Conservation (phyloP, 2,888 invertebrate species). For the Metopia argyrocephala region DNA sequence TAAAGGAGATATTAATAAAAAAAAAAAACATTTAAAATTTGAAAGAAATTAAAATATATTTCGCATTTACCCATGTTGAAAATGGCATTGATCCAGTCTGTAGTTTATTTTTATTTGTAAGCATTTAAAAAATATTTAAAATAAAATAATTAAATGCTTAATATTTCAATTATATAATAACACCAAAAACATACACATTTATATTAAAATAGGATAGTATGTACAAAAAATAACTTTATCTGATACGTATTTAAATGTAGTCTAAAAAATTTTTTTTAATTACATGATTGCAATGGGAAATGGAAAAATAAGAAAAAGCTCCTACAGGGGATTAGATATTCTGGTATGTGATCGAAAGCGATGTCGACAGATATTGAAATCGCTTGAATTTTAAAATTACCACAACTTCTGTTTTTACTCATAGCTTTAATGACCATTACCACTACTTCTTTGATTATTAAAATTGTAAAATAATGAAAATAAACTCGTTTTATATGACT, state of each 20-base stretch:
- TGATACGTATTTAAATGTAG: too few relatives aligned
- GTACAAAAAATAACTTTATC: too few relatives aligned
- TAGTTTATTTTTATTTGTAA: slow-evolving; percentile 55
- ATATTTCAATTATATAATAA: slow-evolving; percentile 1
- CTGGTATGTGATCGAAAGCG: not conserved
- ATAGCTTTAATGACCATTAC: too few relatives aligned
- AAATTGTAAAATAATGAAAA: too few relatives aligned
- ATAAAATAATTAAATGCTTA: not conserved
- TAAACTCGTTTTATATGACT: too few relatives aligned
- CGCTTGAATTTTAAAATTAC: too few relatives aligned
- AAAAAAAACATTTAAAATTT: slow-evolving; percentile 34
- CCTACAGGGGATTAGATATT: not conserved
- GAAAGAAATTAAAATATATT: slow-evolving; percentile 17
- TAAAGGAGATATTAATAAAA: slow-evolving; percentile 23
- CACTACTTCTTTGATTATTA: too few relatives aligned
- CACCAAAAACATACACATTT: too few relatives aligned
- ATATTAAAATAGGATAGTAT: too few relatives aligned
- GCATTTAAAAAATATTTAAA: slow-evolving; percentile 49
- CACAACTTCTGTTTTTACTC: too few relatives aligned
- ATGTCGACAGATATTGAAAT: too few relatives aligned
- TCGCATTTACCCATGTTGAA: slow-evolving; percentile 83
- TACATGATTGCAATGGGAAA: not conserved
- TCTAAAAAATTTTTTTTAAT: slow-evolving; percentile 5
- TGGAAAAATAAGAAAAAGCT: not conserved
- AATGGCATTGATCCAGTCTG: slow-evolving; percentile 87